Conservation (phyloP, 2,797 vertebrate genomes). For the Cephalopachus bancanus region DNA sequence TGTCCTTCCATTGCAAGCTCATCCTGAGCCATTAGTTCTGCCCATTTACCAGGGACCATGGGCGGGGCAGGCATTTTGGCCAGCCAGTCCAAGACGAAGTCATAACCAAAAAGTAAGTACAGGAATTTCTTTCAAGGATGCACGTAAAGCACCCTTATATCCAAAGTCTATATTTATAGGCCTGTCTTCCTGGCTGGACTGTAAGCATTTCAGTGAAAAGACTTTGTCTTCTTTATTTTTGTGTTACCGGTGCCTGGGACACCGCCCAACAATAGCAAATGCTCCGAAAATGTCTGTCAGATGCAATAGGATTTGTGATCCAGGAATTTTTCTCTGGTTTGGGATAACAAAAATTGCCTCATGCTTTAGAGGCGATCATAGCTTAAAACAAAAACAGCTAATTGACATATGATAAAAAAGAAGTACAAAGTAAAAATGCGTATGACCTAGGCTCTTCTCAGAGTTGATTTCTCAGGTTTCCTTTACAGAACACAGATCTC, state of each 20-base stretch:
- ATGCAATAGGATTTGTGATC: not conserved
- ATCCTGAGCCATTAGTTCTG: not conserved
- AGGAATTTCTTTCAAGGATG: not conserved
- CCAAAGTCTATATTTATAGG: not conserved
- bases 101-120: not conserved
- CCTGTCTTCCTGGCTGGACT: not conserved
- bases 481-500: not conserved
- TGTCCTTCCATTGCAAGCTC: not conserved
- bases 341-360: not conserved
- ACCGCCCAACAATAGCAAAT: not conserved
- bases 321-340: not conserved
- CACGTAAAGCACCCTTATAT: not conserved
- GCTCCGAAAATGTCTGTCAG: not conserved
- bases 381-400: constrained; percentile 11
- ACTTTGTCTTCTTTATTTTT: not conserved
- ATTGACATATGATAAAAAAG: not conserved
- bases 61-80: not conserved
- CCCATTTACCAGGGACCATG: not conserved
- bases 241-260: not conserved
- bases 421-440: not conserved
- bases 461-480: not conserved
- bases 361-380: not conserved
- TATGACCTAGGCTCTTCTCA: not conserved
- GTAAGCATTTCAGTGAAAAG: not conserved
- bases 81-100: not conserved